Evolutionary conservation across 64 coral and sea anemone species (phyloP).

Genomic region (Astreopora myriophthalma): DNA sequence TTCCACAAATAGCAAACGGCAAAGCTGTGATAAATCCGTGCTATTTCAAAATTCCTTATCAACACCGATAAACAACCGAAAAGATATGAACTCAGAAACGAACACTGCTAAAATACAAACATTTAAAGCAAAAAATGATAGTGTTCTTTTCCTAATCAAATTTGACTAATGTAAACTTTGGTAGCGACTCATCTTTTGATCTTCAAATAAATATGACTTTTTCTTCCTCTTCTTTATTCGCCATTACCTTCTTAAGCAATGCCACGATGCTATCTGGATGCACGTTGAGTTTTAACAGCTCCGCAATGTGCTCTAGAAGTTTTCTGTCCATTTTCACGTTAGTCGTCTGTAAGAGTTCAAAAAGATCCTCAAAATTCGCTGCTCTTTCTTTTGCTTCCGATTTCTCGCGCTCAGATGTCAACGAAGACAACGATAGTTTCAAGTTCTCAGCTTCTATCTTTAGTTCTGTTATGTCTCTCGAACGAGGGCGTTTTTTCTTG

Average conservation of each 20-base stretch:
- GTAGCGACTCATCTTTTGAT: background rate
- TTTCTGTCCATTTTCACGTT: slow-evolving; percentile 39
- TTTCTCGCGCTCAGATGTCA: slow-evolving; percentile 20
- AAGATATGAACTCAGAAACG: background rate
- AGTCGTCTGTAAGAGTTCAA: background rate
- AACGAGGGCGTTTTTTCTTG: slow-evolving; percentile 14
- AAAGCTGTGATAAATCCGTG: background rate
- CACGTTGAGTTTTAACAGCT: slow-evolving; percentile 20
- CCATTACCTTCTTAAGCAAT: background rate
- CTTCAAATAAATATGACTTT: slow-evolving; percentile 21
- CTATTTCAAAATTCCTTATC: background rate
- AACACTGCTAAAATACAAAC: no score
- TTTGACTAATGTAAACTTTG: background rate
- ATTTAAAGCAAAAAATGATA: no score
- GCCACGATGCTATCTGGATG: slow-evolving; percentile 17
- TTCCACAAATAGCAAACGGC: background rate
- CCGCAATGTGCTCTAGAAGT: slow-evolving; percentile 17
- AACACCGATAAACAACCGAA: no score
- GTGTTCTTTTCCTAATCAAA: no score
- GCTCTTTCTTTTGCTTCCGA: slow-evolving; percentile 17
- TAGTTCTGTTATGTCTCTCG: slow-evolving; percentile 5
- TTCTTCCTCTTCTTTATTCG: background rate
- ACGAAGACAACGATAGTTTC: slow-evolving; percentile 2
- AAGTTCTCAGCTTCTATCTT: slow-evolving; percentile 11
- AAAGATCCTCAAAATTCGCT: slow-evolving; percentile 16